Evolutionary conservation across 2,113 vertebrate species (phyloP).

Genomic region (Datnioides undecimradiatus): DNA sequence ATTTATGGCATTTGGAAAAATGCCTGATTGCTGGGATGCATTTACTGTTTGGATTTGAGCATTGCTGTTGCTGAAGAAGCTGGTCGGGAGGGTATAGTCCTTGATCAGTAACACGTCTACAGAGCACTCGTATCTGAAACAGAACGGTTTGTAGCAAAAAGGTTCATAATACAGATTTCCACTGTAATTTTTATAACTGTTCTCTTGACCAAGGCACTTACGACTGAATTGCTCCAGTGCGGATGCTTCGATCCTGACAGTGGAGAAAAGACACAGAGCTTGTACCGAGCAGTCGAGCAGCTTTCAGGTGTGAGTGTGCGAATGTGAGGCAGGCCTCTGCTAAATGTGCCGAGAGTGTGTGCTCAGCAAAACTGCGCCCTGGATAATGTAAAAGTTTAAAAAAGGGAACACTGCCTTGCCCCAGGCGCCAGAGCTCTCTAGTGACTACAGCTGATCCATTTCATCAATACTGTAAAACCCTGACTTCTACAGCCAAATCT

Average conservation of each 20-base stretch:
- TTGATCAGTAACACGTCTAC: not conserved
- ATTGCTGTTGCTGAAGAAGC: not conserved
- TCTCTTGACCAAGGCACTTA: constrained; percentile 6
- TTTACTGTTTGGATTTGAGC: not conserved
- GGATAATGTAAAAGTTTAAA: constrained; percentile 54
- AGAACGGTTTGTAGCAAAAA: not conserved
- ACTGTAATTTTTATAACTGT: not conserved
- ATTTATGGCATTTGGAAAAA: not conserved
- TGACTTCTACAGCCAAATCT: constrained; percentile 34
- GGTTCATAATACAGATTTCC: not conserved
- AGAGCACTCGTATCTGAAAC: not conserved
- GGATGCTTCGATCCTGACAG: constrained; percentile 1
- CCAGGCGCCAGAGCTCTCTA: not conserved
- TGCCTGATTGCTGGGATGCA: not conserved
- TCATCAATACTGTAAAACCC: constrained; percentile 36
- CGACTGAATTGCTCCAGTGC: not conserved
- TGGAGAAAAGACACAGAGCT: constrained; percentile 18
- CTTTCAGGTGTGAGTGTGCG: not conserved
- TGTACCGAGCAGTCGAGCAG: not conserved
- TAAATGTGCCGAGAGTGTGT: constrained; percentile 24
- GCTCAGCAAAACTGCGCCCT: constrained; percentile 57
- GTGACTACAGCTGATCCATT: constrained; percentile 44
- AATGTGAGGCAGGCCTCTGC: not conserved
- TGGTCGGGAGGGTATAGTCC: not conserved
- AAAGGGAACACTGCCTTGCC: constrained; percentile 8